A percentile compares a stretch with the other conserved stretches of the same genome.
These are phyloP conservation scores for Drosophila pallidifrons DNA, from an alignment of 1,140 invertebrate species.

Conservation along the genomic window DNA sequence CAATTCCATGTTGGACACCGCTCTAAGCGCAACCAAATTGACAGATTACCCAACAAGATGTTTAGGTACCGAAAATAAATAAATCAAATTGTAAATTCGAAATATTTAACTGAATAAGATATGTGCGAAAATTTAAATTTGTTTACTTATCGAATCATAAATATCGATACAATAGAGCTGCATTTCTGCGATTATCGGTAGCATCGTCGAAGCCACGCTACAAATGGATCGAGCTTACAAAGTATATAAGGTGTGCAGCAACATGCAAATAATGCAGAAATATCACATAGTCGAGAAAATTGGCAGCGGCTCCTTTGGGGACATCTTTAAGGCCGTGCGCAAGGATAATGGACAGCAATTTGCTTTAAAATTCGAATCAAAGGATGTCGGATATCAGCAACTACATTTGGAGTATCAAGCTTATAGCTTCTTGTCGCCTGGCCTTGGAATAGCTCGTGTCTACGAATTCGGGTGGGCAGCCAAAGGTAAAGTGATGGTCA, in stretches of 20 bases:
- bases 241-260: no score
- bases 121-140: no score
- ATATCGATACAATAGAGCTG: no score
- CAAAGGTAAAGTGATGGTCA: slow-evolving; percentile 96
- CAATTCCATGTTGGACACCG: background rate
- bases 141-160: no score
- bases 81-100: no score
- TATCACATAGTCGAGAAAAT: slow-evolving; percentile 15
- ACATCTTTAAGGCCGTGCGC: slow-evolving; percentile 98
- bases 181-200: no score
- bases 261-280: no score
- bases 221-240: no score
- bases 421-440: slow-evolving; percentile 94
- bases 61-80: no score
- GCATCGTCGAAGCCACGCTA: no score
- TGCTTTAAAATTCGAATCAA: slow-evolving; percentile 96
- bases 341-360: slow-evolving; percentile 97
- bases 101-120: no score
- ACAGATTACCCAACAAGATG: background rate
- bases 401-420: slow-evolving; percentile 97
- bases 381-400: slow-evolving; percentile 94
- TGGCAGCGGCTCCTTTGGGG: slow-evolving; percentile 96
- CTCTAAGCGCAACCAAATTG: background rate
- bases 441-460: slow-evolving; percentile 96
- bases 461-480: slow-evolving; percentile 93